Evolutionary conservation across 2,888 invertebrate species (phyloP), one percentile per base, ranked within the genome.

Genomic region (Parthenolecanium corni): DNA sequence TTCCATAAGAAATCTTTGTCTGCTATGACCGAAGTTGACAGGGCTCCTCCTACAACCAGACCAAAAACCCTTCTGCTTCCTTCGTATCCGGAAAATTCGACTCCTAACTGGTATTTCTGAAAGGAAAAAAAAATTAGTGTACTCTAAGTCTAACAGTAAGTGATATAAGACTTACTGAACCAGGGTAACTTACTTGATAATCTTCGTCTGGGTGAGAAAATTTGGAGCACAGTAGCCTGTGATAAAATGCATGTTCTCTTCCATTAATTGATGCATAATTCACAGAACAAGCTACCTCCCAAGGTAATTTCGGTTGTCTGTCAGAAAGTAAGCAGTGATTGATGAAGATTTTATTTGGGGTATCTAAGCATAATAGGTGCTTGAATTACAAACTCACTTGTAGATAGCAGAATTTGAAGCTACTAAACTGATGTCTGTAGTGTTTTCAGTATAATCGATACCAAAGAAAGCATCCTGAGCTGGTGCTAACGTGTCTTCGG

Each of bases 261-360:
- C 97, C 97, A 77, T 97, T 97, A 66, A 97, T 82, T 40, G 95
- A 89, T 1, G 94, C 89, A 76, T 89, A 94, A 75, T 93, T 89
- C 12, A 95, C 93, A 67, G 80, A 80, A 76, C 93, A 94, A 52
- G 90, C 76, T 69, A 86, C 84, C 65, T 79, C 75, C 2, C 66
- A 64, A 77, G 74, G 67, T 72, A 71, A 62, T 72, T 74, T 42
- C 72, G 76, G 72, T 72, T 72, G 71, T 66, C 73, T 70, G 65
- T 53, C 9, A 16, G 36, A 40, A 18, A 5, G 23, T 1, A 9
- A 31, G 5, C 31, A 31, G 4, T 31, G 31, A 31, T 31, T 31
- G 9, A 31, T 31, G 31, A n/a, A n/a, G n/a, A n/a, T n/a, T n/a
- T n/a, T n/a, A n/a, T n/a, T n/a, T n/a, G n/a, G 9, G 31, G 4